These are phyloP conservation scores for Bicyclus anynana DNA, from an alignment of 1,140 invertebrate genomes.

Conservation along the genomic window DNA sequence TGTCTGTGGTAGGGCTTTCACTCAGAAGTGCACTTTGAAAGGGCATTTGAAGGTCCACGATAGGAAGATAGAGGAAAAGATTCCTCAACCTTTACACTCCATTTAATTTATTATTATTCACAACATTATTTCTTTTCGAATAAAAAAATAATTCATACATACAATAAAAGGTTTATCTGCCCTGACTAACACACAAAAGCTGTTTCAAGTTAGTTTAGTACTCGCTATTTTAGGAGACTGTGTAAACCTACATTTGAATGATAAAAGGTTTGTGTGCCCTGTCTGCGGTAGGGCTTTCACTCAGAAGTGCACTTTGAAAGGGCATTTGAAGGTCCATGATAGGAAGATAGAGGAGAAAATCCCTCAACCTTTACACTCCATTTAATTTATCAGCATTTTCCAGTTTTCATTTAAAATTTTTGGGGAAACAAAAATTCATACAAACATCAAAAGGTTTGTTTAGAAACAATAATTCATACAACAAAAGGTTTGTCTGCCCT, in stretches of 20 bases:
- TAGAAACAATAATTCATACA: no score
- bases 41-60: slow-evolving; percentile 70
- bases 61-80: slow-evolving; percentile 30
- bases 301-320: slow-evolving; percentile 74
- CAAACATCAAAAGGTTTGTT: no score
- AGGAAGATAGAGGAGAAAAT: slow-evolving; percentile 30
- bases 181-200: no score
- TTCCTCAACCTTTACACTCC: slow-evolving; percentile 17
- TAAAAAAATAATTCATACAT: no score
- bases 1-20: slow-evolving; percentile 82
- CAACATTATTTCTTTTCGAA: no score
- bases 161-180: no score
- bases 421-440: no score
- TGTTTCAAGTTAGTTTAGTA: no score
- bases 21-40: slow-evolving; percentile 76
- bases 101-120: slow-evolving; percentile 1
- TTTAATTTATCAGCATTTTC: no score
- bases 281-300: slow-evolving; percentile 83
- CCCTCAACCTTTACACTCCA: slow-evolving; percentile 16
- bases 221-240: no score
- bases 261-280: slow-evolving; percentile 83
- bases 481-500: slow-evolving; percentile 84
- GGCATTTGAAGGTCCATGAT: slow-evolving; percentile 70
- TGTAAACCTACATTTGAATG: slow-evolving; percentile 85
- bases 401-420: no score